Evolutionary conservation across 2,888 invertebrate species (phyloP).

Genomic region (Alcis repandata): DNA sequence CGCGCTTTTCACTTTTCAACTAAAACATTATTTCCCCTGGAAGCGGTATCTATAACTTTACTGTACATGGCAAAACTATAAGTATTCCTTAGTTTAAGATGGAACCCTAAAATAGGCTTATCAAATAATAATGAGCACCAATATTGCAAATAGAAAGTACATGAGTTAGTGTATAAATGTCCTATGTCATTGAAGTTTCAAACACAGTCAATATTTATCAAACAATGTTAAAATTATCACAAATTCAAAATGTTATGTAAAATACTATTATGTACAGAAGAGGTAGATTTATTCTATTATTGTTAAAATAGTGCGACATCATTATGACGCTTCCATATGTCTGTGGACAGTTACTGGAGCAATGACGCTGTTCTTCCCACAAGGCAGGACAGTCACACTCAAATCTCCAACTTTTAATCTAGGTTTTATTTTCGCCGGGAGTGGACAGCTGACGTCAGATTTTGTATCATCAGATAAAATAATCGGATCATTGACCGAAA

Average conservation of each 20-base stretch:
- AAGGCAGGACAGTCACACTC: slow-evolving; percentile 82
- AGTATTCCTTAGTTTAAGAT: too few relatives aligned
- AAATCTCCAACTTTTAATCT: slow-evolving; percentile 75
- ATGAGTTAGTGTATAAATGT: neutral
- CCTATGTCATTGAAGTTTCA: slow-evolving; percentile 19
- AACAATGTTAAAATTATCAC: slow-evolving; percentile 40
- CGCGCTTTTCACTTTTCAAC: too few relatives aligned
- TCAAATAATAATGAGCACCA: slow-evolving; percentile 37
- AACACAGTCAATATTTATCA: slow-evolving; percentile 14
- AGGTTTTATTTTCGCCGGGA: slow-evolving; percentile 80
- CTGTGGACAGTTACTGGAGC: slow-evolving; percentile 96
- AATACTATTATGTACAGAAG: slow-evolving; percentile 56
- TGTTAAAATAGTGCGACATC: slow-evolving; percentile 25
- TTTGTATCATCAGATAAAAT: slow-evolving; percentile 84
- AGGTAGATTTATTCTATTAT: slow-evolving; percentile 64
- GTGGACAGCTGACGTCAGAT: slow-evolving; percentile 87
- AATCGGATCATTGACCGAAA: slow-evolving; percentile 89
- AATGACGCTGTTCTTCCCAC: slow-evolving; percentile 88
- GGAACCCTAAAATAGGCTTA: neutral
- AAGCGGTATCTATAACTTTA: too few relatives aligned
- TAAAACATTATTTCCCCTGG: too few relatives aligned
- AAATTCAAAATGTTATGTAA: slow-evolving; percentile 42
- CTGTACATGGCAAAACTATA: too few relatives aligned
- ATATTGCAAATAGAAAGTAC: slow-evolving; percentile 23
- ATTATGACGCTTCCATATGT: slow-evolving; percentile 93